These are phyloP conservation scores for Leptopilina boulardi DNA, from an alignment of 1,140 invertebrate species.

Conservation along the genomic window DNA sequence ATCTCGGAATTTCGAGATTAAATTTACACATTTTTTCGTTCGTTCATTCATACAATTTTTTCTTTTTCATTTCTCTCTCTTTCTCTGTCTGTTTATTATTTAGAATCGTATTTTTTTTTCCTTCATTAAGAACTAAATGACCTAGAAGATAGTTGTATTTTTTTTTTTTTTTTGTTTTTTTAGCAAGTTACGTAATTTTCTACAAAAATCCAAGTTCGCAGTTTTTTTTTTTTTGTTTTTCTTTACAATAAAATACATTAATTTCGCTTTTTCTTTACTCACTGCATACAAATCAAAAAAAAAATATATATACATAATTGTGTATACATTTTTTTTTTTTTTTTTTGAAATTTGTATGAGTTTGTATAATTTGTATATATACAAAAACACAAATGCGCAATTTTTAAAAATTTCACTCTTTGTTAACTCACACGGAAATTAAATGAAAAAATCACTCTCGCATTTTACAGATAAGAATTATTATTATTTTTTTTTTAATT, in stretches of 20 bases:
- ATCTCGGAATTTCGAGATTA: conserved; percentile 58
- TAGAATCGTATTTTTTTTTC: conserved; percentile 50
- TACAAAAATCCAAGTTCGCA: conserved; percentile 64
- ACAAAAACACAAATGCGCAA: conserved; percentile 74
- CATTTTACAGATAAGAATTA: conserved; percentile 51
- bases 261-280: conserved; percentile 33
- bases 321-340: conserved; percentile 33
- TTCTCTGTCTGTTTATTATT: conserved; percentile 67
- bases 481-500: conserved; percentile 51
- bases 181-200: conserved; percentile 70
- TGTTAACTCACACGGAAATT: conserved; percentile 56
- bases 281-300: conserved; percentile 14
- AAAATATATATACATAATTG: neutral
- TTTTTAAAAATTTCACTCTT: conserved; percentile 70
- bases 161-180: too few species aligned
- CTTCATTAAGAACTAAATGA: conserved; percentile 43
- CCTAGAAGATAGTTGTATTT: conserved; percentile 67
- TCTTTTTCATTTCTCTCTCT: neutral
- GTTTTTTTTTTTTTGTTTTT: conserved; percentile 36
- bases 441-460: conserved; percentile 47
- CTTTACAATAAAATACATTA: conserved; percentile 35
- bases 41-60: conserved; percentile 1
- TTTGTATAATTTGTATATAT: conserved; percentile 69
- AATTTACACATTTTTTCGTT: neutral
- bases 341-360: conserved; percentile 45